Evolutionary conservation across 2,888 invertebrate species (phyloP), one percentile per base, ranked within the genome.

Genomic region (Latrodectus hesperus): DNA sequence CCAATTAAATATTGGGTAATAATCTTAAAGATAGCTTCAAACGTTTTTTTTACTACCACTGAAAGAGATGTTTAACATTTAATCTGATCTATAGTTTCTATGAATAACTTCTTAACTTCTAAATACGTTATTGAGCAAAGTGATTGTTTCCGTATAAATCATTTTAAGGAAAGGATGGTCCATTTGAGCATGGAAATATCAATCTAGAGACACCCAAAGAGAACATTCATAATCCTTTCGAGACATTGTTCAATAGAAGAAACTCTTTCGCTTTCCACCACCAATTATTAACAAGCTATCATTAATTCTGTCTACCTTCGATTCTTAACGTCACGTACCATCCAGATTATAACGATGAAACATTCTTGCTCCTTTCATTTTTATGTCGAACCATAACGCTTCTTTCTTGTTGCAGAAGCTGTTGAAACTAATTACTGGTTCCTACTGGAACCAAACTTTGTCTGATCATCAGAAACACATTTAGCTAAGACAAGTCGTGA

Each of bases 381-480:
- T 86, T 81, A 67, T 87, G 65, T 82, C 86, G 81, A 82, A 81
- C 81, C 86, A 82, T 87, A 87, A 67, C 80, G 86, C 79, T 86
- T 86, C 80, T 83, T 60, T 70, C 83, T 71, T 51, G 71, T 79
- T 78, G 73, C 78, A 78, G 75, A 83, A 79, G 86, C 75, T 82
- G 83, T 83, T 88, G 81, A 83, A 83, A 88, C 87, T 88, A 88
- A 83, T 88, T 88, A 88, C 83, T 70, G 81, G 87, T 88, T 88
- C 70, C 64, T 78, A 26, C 77, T 55, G 77, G 76, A 78, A 81
- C 77, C 80, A 81, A 78, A 88, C 76, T 87, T 87, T 87, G 87
- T 87, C 82, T 74, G 87, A 87, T 83, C 87, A 88, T 88, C 83
- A 88, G 87, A 88, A 88, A 83, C 87, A 83, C 83, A 88, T 88